Evolutionary conservation across 1,140 invertebrate species (phyloP), one percentile per base, ranked within the genome.

Genomic region (Panagrolaimus sp.): DNA sequence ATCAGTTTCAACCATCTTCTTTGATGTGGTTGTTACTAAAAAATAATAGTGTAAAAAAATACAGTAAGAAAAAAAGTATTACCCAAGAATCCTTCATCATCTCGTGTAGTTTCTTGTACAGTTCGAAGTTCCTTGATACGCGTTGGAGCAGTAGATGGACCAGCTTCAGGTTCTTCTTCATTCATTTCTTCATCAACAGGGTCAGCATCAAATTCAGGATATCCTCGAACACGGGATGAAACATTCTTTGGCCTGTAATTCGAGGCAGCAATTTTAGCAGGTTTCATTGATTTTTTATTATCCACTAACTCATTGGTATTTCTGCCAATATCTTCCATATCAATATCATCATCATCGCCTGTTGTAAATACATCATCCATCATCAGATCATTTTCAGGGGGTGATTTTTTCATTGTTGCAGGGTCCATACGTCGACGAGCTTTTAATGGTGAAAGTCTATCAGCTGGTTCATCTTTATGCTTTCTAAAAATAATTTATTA

Each of bases 1-100:
- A 38, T 38, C 31, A 38, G 31, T 38, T 38, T 38, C 31, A 38
- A 38, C 31, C 31, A 38, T 38, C 31, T 38, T 38, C 31, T 38
- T 38, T 2, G 31, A 38, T 38, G 31, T 38, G 2, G 2, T 38
- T 7, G 31, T 38, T 2, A 38, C 31, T 38, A 38, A 38, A 38
- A 38, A 38, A 4, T 38, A 38, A 38, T 4, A 38, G 7, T 38
- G 31, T 4, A 4, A 4, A 38, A 4, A 38, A 4, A 38, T 4
- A 38, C 31, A 38, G 7, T 4, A 38, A 38, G 31, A 2, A 38
- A 38, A 38, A 7, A 38, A n/a, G n/a, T 38, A 11, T 4, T 57
- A 57, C 51, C 51, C 20, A 57, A 27, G 20, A 25, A 57, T 20
- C 51, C 51, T 20, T 57, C 51, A 25, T 57, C 51, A 57, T 27